phyloP scores from a whole-genome alignment of 2,888 invertebrate genomes.

The Erannis defoliaria region DNA sequence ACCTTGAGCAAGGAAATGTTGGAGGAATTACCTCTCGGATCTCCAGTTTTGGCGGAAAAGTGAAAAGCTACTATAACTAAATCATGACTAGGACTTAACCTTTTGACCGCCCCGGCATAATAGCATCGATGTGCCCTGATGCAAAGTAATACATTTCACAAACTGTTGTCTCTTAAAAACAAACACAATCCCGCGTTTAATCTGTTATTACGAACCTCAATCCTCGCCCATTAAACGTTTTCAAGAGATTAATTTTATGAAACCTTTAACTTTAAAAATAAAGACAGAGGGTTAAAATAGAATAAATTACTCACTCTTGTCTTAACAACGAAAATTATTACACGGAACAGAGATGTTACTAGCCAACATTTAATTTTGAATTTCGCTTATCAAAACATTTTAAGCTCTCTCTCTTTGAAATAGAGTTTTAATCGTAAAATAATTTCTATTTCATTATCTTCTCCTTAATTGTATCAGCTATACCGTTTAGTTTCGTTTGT shows the following conservation, averaged over 20 bases:
- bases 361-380: constrained; percentile 66
- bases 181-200: constrained; percentile 14
- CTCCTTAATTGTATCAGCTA: constrained; percentile 78
- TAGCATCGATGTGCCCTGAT: too few species aligned
- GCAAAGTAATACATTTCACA: too few species aligned
- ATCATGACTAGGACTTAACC: too few species aligned
- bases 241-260: constrained; percentile 29
- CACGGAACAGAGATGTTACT: constrained; percentile 73
- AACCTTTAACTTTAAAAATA: constrained; percentile 39
- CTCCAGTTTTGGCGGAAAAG: too few species aligned
- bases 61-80: too few species aligned
- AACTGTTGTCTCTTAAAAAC: too few species aligned
- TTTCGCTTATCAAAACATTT: constrained; percentile 46
- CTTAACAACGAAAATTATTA: constrained; percentile 77
- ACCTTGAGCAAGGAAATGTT: too few species aligned
- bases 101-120: too few species aligned
- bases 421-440: constrained; percentile 50
- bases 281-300: constrained; percentile 59
- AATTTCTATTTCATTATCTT: constrained; percentile 64
- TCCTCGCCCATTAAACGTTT: constrained; percentile 26
- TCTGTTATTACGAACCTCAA: constrained; percentile 22
- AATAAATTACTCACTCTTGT: constrained; percentile 81
- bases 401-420: constrained; percentile 40
- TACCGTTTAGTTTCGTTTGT: constrained; percentile 79
- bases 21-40: too few species aligned